Percentiles rank a stretch among this genome's conserved stretches.
Conservation (phyloP, 92 coral and sea anemone genomes). For the Porites rus region DNA sequence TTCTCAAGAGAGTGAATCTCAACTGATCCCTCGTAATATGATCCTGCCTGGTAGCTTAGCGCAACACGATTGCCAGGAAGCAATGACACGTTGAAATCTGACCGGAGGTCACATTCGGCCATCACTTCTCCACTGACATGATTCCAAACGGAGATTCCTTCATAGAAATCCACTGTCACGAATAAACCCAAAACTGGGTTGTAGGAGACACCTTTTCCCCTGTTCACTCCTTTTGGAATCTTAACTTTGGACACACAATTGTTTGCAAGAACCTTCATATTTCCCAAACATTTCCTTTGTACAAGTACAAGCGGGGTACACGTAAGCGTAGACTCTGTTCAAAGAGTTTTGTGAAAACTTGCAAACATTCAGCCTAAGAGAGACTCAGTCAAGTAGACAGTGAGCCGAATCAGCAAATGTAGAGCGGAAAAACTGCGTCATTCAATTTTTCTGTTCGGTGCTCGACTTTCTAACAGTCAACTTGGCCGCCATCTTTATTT, state of each 20-base stretch:
- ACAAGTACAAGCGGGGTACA: neutral
- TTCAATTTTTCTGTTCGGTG: too few relatives aligned
- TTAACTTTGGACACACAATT: conserved; percentile 40
- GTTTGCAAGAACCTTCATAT: conserved; percentile 34
- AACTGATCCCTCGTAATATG: conserved; percentile 25
- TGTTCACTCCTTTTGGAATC: conserved; percentile 13
- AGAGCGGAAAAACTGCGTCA: too few relatives aligned
- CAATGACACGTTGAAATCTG: conserved; percentile 20
- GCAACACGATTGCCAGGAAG: conserved; percentile 38
- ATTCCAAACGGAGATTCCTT: conserved; percentile 46
- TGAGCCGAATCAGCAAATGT: too few relatives aligned
- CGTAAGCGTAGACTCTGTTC: neutral
- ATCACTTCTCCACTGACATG: conserved; percentile 37
- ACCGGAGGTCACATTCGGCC: conserved; percentile 7
- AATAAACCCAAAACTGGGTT: conserved; percentile 52
- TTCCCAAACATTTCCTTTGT: neutral
- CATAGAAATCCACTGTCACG: conserved; percentile 24
- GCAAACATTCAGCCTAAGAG: too few relatives aligned
- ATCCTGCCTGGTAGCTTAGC: conserved; percentile 20
- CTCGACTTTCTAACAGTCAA: too few relatives aligned
- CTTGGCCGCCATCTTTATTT: too few relatives aligned
- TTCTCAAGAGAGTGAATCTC: conserved; percentile 11
- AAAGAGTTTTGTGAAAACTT: neutral
- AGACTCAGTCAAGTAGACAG: too few relatives aligned
- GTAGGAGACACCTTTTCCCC: conserved; percentile 28